Percentiles rank a stretch among this genome's conserved stretches.
Conservation (phyloP, 1,140 invertebrate species). For the Triops longicaudatus region DNA sequence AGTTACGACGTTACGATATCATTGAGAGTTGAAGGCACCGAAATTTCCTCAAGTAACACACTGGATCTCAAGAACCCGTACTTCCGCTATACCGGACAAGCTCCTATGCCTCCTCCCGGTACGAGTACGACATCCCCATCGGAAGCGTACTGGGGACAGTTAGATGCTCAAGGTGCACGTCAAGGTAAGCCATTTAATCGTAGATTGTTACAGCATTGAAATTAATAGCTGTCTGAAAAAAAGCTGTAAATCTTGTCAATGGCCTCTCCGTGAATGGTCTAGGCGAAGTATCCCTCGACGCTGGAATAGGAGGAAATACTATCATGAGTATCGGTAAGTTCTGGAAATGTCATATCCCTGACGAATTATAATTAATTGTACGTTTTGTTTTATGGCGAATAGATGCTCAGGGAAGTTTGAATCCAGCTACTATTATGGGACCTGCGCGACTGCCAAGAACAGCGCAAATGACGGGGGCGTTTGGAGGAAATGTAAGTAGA, state of each 20-base stretch:
- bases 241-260: constrained; percentile 68
- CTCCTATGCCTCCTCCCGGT: constrained; percentile 78
- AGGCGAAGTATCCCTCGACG: constrained; percentile 59
- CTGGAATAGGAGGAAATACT: background rate
- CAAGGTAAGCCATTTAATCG: constrained; percentile 40
- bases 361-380: background rate
- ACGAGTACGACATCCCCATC: constrained; percentile 80
- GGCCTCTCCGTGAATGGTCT: constrained; percentile 67
- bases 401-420: background rate
- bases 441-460: background rate
- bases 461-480: background rate
- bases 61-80: constrained; percentile 98
- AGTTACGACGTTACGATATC: constrained; percentile 99
- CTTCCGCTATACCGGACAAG: constrained; percentile 82
- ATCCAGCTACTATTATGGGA: background rate
- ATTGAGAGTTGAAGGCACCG: constrained; percentile 78
- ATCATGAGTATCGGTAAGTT: constrained; percentile 8
- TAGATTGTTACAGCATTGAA: background rate
- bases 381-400: background rate
- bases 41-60: constrained; percentile 73
- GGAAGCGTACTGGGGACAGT: constrained; percentile 78
- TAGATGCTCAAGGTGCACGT: constrained; percentile 63
- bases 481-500: constrained; percentile 3
- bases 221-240: background rate
- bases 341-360: too few relatives aligned